Base-by-base conservation (phyloP, 2,797 vertebrate genomes). In the Tragelaphus eurycerus region DNA sequence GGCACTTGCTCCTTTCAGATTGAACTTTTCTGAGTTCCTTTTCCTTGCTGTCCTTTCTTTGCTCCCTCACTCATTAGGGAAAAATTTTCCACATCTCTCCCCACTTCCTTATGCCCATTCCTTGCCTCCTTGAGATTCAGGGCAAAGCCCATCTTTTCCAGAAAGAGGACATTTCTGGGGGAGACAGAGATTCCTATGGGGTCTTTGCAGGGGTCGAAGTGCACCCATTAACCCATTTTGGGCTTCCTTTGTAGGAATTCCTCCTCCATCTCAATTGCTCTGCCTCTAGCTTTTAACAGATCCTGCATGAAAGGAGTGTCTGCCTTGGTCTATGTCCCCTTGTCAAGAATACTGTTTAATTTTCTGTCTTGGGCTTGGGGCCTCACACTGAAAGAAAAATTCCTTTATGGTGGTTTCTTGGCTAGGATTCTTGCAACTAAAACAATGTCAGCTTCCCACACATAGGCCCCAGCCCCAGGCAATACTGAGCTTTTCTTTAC, bases 381-480 rank as follows among this genome's bases (percentile, higher is more conserved):
- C 60, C 55, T 91, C 60, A 82, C n/a, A 64, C 1, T 34, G 13
- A 81, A 54, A 81, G 50, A 54, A 34, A 81, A 88, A 76, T 12
- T 46, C 31, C 4, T 62, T 64, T 89, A 9, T 31, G 50, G 27
- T 48, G 7, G n/a, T 31, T 57, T 93, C 12, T 16, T 92, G 55
- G 8, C 46, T 31, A 21, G 25, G 52, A 67, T 25, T 25, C 21
- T 17, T 48, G 81, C 43, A 46, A 43, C 38, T 43, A n/a, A 64
- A 82, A 48, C 19, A 9, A 1, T 13, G 4, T 48, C 3, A 60
- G 90, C 0, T 13, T 9, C 27, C 19, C 12, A 3, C 9, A n/a
- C 0, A 1, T 9, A 23, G 3, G 52, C 17, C 4, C 2, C 1
- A 12, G 19, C 25, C 23, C 11, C 23, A 9, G 6, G 14, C 31